Percentiles rank a stretch among this genome's conserved stretches.
Conservation (phyloP, 2,113 vertebrate genomes). For the Coregonus clupeaformis region DNA sequence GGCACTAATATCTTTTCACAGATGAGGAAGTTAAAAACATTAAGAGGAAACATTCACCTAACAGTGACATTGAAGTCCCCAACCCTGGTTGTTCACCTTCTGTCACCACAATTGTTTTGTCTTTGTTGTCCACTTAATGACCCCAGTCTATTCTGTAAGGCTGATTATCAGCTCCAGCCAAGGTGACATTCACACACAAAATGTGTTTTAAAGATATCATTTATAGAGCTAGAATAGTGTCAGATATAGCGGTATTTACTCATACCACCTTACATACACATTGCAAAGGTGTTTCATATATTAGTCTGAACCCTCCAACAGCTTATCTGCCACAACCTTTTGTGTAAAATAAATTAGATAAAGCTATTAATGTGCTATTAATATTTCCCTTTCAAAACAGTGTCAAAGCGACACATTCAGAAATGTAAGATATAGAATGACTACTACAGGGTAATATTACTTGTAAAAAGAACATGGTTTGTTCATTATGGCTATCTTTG, state of each 20-base stretch:
- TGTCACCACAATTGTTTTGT: neutral
- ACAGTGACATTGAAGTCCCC: neutral
- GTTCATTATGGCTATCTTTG: neutral
- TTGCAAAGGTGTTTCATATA: too few species aligned
- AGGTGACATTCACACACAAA: slow-evolving; percentile 10
- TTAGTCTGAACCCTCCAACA: too few species aligned
- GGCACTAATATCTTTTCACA: neutral
- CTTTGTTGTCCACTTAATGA: neutral
- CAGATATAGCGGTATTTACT: too few species aligned
- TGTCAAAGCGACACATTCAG: too few species aligned
- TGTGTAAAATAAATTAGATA: too few species aligned
- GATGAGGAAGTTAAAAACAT: too few species aligned
- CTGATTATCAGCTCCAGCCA: slow-evolving; percentile 18
- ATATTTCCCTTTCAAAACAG: too few species aligned
- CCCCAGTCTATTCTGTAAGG: neutral
- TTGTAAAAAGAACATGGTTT: neutral
- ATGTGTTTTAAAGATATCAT: neutral
- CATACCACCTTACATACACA: too few species aligned
- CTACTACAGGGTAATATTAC: too few species aligned
- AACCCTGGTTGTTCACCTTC: neutral
- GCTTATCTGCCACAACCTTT: too few species aligned
- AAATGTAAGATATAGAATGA: too few species aligned
- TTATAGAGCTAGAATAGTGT: neutral
- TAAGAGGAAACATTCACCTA: neutral
- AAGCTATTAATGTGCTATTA: too few species aligned